A percentile compares a stretch with the other conserved stretches of the same genome.
These are phyloP conservation scores for Parnassius mnemosyne DNA, from an alignment of 2,888 invertebrate species.

Conservation along the genomic window DNA sequence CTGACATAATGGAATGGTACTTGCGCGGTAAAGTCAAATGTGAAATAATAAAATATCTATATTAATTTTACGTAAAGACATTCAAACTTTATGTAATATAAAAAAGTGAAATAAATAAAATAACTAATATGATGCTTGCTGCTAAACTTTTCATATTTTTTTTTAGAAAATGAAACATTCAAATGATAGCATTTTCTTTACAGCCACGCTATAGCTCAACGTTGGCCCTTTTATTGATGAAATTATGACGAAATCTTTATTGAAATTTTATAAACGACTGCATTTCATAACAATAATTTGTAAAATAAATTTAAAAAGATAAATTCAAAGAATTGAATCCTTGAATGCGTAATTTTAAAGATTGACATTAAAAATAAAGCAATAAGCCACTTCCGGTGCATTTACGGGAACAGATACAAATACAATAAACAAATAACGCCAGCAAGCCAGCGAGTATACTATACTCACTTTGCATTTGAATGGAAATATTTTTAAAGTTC, in stretches of 20 bases:
- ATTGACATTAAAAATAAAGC: slow-evolving; percentile 24
- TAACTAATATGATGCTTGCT: background rate
- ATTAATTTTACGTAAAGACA: slow-evolving; percentile 1
- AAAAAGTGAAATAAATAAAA: slow-evolving; percentile 11
- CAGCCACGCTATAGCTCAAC: slow-evolving; percentile 44
- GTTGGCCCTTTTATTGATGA: slow-evolving; percentile 33
- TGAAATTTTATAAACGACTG: background rate
- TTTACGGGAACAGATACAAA: slow-evolving; percentile 21
- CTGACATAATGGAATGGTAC: slow-evolving; percentile 60
- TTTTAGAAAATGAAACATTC: slow-evolving; percentile 27
- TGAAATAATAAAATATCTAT: slow-evolving; percentile 33
- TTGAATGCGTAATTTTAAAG: slow-evolving; percentile 8
- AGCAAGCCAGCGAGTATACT: too few relatives aligned
- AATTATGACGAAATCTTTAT: slow-evolving; percentile 42
- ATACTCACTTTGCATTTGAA: background rate
- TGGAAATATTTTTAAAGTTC: background rate
- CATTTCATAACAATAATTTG: background rate
- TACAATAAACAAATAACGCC: too few relatives aligned
- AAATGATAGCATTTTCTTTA: slow-evolving; percentile 33
- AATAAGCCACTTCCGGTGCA: slow-evolving; percentile 28
- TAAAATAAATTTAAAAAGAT: slow-evolving; percentile 7
- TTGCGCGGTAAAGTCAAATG: slow-evolving; percentile 77
- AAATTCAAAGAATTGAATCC: background rate
- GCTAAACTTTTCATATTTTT: background rate
- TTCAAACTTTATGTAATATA: background rate